Conservation (phyloP, 2,888 invertebrate species). For the Andrena bicolor region DNA sequence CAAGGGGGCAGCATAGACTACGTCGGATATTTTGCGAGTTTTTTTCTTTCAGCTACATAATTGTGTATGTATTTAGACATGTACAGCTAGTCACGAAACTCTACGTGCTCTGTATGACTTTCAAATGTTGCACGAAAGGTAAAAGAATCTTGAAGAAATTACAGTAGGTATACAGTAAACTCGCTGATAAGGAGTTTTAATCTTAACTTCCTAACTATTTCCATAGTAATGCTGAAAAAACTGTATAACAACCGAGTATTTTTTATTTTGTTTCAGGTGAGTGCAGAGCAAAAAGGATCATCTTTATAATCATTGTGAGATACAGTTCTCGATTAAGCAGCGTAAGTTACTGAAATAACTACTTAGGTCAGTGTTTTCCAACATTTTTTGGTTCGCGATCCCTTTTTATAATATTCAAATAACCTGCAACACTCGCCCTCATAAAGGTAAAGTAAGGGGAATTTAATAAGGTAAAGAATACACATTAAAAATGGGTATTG, state of each 20-base stretch:
- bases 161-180: too few species aligned
- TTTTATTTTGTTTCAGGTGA: conserved; percentile 38
- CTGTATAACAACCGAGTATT: neutral
- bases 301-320: neutral
- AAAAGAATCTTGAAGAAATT: too few species aligned
- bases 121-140: too few species aligned
- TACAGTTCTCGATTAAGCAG: neutral
- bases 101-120: neutral
- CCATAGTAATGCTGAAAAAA: neutral
- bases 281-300: neutral
- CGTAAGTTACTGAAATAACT: neutral
- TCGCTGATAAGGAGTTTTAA: too few species aligned
- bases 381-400: neutral
- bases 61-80: neutral
- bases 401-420: neutral
- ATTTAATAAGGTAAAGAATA: too few species aligned
- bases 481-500: too few species aligned
- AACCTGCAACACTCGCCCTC: too few species aligned
- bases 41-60: conserved; percentile 25
- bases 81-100: neutral
- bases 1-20: conserved; percentile 15
- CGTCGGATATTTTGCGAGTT: neutral
- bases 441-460: too few species aligned
- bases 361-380: neutral
- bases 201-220: neutral